Percentiles rank a stretch among this genome's conserved stretches.
These are phyloP conservation scores for Drosophila quasianomalipes DNA, from an alignment of 2,888 invertebrate genomes.

Conservation along the genomic window DNA sequence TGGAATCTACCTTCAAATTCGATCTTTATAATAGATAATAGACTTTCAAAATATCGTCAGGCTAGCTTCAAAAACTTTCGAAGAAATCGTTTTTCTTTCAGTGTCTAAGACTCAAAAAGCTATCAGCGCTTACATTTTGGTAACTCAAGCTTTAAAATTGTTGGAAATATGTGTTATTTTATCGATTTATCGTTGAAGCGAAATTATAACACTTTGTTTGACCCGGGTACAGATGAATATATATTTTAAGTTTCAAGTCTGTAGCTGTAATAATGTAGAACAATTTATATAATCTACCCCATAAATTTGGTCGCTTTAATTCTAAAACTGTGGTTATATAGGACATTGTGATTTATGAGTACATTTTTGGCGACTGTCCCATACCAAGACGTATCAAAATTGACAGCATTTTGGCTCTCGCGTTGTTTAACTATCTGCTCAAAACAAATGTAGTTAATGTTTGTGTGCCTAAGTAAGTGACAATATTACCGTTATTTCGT, in stretches of 20 bases:
- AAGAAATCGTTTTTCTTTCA: not conserved
- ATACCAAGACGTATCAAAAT: not conserved
- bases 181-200: not conserved
- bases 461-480: too few relatives aligned
- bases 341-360: not conserved
- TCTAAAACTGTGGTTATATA: not conserved
- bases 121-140: not conserved
- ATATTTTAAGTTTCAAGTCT: not conserved
- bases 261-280: not conserved
- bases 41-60: too few relatives aligned
- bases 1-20: not conserved
- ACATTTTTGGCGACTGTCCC: not conserved
- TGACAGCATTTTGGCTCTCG: not conserved
- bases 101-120: not conserved
- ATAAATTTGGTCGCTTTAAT: not conserved
- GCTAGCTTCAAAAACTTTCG: too few relatives aligned
- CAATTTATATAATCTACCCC: not conserved
- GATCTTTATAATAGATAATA: not conserved
- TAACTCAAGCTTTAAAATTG: not conserved
- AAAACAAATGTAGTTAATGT: not conserved
- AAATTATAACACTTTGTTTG: not conserved
- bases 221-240: not conserved
- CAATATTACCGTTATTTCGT: too few relatives aligned
- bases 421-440: not conserved
- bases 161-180: not conserved